These are phyloP conservation scores for Cercopithecus mona DNA, from an alignment of 2,113 vertebrate genomes.

Conservation along the genomic window DNA sequence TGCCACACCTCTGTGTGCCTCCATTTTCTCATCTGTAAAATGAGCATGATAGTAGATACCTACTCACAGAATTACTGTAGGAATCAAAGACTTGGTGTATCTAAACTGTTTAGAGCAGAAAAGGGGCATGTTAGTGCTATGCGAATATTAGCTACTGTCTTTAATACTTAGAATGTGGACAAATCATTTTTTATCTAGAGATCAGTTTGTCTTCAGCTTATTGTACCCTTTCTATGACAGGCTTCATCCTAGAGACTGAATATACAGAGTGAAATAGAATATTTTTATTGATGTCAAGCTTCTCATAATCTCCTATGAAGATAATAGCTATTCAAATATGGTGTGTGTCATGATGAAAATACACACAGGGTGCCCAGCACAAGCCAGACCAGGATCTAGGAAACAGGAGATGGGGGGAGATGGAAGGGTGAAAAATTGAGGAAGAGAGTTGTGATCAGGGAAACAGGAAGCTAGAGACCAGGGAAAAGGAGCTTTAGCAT, in stretches of 20 bases:
- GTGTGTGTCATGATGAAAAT: not conserved
- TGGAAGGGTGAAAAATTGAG: not conserved
- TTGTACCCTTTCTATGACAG: not conserved
- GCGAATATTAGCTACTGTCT: not conserved
- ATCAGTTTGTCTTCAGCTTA: not conserved
- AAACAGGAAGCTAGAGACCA: not conserved
- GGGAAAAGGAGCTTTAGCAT: not conserved
- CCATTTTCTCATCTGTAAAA: not conserved
- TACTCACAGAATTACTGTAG: not conserved
- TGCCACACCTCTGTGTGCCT: not conserved
- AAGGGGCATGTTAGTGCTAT: not conserved
- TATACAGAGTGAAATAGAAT: not conserved
- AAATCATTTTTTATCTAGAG: not conserved
- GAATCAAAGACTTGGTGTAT: not conserved
- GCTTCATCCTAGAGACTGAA: not conserved
- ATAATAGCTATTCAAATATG: not conserved
- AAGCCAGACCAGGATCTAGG: not conserved
- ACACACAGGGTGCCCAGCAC: not conserved
- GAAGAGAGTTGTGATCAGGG: not conserved
- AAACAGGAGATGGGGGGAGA: not conserved
- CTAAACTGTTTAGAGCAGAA: not conserved
- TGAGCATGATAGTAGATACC: not conserved
- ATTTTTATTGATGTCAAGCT: not conserved
- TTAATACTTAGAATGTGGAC: not conserved
- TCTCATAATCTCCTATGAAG: not conserved